Base-by-base conservation (phyloP, 2,888 invertebrate genomes). In the Notodonta dromedarius region DNA sequence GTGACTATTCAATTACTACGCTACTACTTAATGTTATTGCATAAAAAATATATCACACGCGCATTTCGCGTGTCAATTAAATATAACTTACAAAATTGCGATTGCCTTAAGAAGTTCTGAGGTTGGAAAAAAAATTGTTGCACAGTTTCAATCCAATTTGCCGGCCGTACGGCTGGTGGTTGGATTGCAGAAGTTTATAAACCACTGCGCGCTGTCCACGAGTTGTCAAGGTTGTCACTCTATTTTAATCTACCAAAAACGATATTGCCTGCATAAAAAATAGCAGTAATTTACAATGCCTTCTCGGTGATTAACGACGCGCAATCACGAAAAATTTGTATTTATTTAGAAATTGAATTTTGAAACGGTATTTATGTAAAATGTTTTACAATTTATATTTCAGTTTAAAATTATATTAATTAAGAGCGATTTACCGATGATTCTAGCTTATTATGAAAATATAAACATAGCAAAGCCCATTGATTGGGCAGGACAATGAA, bases 121-220 rank as follows among this genome's bases (percentile, higher is more conserved):
- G 58, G 66, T 69, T 61, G 62, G 57, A 67, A 75, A 69, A 60
- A 74, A 42, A 42, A 24, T 13, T 0, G 13, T 35, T 5, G 16
- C 32, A 55, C 16, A 55, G 64, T 71, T 71, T 70, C 63, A 59
- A 70, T 68, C 63, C 66, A 77, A 79, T 78, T 76, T 77, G 67
- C 70, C 63, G 63, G 48, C 67, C 63, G 70, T 73, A 74, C 69
- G 73, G 65, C 57, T 60, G 70, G 75, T 69, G 73, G 65, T 58
- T 60, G 70, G 75, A 76, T 75, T 78, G 73, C 63, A 72, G 64
- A 80, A 79, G 76, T 82, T 80, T 73, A 77, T 73, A 74, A 71
- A 70, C 63, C 61, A 44, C 14, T 58, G 54, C 67, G 54, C 62
- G 52, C 56, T 32, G 61, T 59, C 61, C 58, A 66, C 57, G n/a